Evolutionary conservation across 2,888 invertebrate species (phyloP).

Genomic region (Metopia argyrocephala): DNA sequence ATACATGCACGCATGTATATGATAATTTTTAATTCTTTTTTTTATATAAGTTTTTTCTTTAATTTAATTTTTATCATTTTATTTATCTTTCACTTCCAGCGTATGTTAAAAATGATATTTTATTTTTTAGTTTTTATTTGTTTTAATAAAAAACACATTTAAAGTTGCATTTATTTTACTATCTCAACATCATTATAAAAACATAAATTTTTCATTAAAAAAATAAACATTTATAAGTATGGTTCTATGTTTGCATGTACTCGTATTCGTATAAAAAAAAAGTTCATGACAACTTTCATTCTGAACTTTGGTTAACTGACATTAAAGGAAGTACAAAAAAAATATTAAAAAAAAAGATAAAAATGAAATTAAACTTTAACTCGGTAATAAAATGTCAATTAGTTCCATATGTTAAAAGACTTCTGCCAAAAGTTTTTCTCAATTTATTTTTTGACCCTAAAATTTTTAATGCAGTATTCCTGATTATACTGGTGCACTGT

Average conservation of each 20-base stretch:
- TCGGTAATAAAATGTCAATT: conserved; percentile 61
- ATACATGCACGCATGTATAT: no score
- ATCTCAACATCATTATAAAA: conserved; percentile 45
- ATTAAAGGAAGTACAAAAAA: conserved; percentile 26
- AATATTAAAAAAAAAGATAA: no score
- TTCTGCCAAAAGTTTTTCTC: conserved; percentile 27
- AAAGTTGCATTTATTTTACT: conserved; percentile 31
- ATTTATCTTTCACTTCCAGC: conserved; percentile 29
- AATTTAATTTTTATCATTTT: conserved; percentile 4
- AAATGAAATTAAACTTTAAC: conserved; percentile 34
- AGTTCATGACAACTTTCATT: no score
- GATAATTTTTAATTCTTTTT: no score
- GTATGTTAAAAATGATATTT: no score
- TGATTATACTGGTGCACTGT: conserved; percentile 15
- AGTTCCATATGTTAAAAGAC: conserved; percentile 51
- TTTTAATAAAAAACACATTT: background rate
- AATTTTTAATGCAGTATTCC: conserved; percentile 23
- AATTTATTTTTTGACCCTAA: background rate
- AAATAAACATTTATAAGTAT: no score
- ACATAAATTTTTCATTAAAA: conserved; percentile 42
- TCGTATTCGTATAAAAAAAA: no score
- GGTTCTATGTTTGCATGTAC: no score
- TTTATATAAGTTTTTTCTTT: background rate
- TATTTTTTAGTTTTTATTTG: background rate
- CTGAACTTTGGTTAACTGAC: background rate